Evolutionary conservation across 2,888 invertebrate species (phyloP).

Genomic region (Leuctra nigra): DNA sequence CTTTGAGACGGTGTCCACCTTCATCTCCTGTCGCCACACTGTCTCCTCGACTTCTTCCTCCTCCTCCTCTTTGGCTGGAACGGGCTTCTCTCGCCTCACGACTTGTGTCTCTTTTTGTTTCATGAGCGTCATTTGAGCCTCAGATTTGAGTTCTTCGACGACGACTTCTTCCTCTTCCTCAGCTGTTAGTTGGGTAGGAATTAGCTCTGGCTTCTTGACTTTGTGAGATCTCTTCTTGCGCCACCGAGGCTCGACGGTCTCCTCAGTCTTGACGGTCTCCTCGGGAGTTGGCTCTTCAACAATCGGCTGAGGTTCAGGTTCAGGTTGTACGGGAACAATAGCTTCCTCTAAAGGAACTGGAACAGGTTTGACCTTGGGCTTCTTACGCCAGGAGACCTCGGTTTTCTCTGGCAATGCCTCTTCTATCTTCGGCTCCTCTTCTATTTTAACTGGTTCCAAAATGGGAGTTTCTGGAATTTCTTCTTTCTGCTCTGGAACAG

Average conservation of each 20-base stretch:
- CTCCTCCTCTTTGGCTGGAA: slow-evolving; percentile 10
- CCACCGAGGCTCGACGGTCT: background rate
- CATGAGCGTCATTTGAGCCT: slow-evolving; percentile 16
- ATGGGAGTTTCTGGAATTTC: slow-evolving; percentile 9
- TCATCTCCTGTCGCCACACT: slow-evolving; percentile 32
- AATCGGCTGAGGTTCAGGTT: background rate
- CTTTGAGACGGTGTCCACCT: slow-evolving; percentile 27
- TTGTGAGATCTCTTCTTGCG: slow-evolving; percentile 2
- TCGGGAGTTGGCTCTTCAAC: background rate
- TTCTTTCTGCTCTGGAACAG: slow-evolving; percentile 32
- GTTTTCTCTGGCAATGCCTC: slow-evolving; percentile 10
- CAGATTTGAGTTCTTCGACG: slow-evolving; percentile 21
- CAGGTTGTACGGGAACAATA: background rate
- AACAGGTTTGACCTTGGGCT: background rate
- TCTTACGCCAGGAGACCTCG: slow-evolving; percentile 11
- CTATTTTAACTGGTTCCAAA: slow-evolving; percentile 10
- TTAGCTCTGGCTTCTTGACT: background rate
- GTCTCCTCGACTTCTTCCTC: slow-evolving; percentile 19
- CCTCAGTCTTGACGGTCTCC: slow-evolving; percentile 18
- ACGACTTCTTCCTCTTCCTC: slow-evolving; percentile 20
- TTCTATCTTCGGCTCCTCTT: slow-evolving; percentile 7
- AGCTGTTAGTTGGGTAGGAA: slow-evolving; percentile 3
- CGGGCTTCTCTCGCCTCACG: slow-evolving; percentile 1
- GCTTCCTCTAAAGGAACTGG: background rate
- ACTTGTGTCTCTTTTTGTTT: slow-evolving; percentile 10